Conservation (phyloP, 2,113 vertebrate genomes). For the Pedionomus torquatus region DNA sequence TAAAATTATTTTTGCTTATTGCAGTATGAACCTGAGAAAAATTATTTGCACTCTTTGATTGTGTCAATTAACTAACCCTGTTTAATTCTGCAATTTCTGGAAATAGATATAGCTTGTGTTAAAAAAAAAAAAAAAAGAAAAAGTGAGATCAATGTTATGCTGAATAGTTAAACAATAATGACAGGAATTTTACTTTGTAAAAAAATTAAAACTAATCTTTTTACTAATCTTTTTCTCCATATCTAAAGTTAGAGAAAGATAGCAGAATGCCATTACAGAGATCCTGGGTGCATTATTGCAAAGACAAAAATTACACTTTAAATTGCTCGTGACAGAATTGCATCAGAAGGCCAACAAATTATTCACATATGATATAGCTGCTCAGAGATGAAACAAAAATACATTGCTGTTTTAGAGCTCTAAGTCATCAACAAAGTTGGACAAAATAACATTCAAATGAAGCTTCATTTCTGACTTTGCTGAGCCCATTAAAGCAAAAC, state of each 20-base stretch:
- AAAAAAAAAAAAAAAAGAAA: background rate
- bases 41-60: background rate
- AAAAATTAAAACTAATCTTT: background rate
- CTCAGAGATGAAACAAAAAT: background rate
- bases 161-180: background rate
- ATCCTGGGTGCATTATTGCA: background rate
- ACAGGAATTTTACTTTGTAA: background rate
- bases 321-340: background rate
- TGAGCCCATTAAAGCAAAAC: background rate
- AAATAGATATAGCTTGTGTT: background rate
- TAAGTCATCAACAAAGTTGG: background rate
- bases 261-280: background rate
- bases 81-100: background rate
- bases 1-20: background rate
- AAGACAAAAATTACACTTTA: background rate
- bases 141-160: background rate
- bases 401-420: background rate
- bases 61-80: background rate
- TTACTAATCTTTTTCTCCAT: no score
- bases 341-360: background rate
- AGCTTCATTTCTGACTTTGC: constrained; percentile 25
- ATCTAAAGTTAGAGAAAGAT: background rate
- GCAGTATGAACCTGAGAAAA: background rate
- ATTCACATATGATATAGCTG: background rate
- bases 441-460: constrained; percentile 8